Evolutionary conservation across 2,113 vertebrate species (phyloP).

Genomic region (Labeo rohita): DNA sequence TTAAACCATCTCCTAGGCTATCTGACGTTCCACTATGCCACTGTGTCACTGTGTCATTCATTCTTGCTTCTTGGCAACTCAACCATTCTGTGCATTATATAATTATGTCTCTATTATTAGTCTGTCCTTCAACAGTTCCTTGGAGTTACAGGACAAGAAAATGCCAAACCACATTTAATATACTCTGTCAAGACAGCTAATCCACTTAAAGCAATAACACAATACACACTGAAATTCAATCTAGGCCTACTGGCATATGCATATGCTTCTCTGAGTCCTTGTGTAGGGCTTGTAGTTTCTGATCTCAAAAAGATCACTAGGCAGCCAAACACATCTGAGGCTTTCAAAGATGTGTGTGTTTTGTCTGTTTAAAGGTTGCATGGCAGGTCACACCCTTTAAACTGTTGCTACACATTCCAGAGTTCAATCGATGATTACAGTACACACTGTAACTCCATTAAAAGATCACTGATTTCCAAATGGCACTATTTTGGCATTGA

Average conservation of each 20-base stretch:
- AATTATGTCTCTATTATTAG: conserved; percentile 67
- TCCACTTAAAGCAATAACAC: conserved; percentile 3
- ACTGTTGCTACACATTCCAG: conserved; percentile 14
- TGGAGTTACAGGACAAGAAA: conserved; percentile 47
- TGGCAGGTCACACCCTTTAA: conserved; percentile 13
- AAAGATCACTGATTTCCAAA: neutral
- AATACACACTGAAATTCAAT: conserved; percentile 17
- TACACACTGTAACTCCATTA: neutral
- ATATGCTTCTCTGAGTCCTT: neutral
- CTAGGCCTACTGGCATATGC: neutral
- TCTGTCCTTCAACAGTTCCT: conserved; percentile 63
- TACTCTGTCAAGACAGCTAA: conserved; percentile 24
- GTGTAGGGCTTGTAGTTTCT: neutral
- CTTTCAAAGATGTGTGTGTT: conserved; percentile 1
- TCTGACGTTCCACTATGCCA: neutral
- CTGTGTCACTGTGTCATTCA: conserved; percentile 31
- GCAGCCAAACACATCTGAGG: neutral
- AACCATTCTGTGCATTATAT: conserved; percentile 52
- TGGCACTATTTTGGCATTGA: neutral
- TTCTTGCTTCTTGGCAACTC: conserved; percentile 54
- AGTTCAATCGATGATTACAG: neutral
- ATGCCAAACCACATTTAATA: conserved; percentile 52
- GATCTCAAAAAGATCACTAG: neutral
- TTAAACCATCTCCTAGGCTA: neutral
- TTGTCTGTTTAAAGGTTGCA: conserved; percentile 14